These are phyloP conservation scores for Homalodisca vitripennis DNA, from an alignment of 1,140 invertebrate genomes.

Conservation along the genomic window DNA sequence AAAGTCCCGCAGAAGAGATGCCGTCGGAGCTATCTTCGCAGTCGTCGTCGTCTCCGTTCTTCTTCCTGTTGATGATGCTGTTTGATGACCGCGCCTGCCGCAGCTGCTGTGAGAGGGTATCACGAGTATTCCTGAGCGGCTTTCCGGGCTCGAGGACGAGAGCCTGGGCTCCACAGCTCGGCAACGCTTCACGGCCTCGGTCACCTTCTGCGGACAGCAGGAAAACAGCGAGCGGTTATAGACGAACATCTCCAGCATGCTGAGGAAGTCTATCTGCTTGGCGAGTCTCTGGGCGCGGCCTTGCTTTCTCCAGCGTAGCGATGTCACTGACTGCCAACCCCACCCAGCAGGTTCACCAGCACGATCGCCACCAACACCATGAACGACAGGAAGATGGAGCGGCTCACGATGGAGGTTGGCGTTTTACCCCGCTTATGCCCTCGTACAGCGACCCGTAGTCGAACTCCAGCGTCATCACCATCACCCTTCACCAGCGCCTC, in stretches of 20 bases:
- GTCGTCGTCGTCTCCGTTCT: no score
- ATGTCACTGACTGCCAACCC: constrained; percentile 52
- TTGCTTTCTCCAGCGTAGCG: constrained; percentile 37
- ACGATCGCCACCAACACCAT: constrained; percentile 49
- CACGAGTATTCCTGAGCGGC: constrained; percentile 4
- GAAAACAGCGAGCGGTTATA: constrained; percentile 31
- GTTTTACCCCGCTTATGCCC: constrained; percentile 19
- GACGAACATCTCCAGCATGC: constrained; percentile 37
- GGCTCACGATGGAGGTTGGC: constrained; percentile 39
- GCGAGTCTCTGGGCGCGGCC: constrained; percentile 36
- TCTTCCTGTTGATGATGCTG: background rate
- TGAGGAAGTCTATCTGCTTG: constrained; percentile 40
- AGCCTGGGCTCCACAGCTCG: constrained; percentile 18
- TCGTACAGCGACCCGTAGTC: constrained; percentile 52
- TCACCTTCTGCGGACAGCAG: constrained; percentile 20
- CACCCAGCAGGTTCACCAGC: constrained; percentile 51
- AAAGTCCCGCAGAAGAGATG: no score
- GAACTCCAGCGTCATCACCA: constrained; percentile 61
- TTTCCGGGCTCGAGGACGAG: constrained; percentile 23
- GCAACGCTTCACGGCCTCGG: constrained; percentile 4
- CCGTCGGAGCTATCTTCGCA: no score
- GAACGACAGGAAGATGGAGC: constrained; percentile 44
- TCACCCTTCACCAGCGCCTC: constrained; percentile 52
- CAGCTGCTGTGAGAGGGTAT: constrained; percentile 11
- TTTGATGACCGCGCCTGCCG: constrained; percentile 33